Evolutionary conservation across 1,140 invertebrate genomes (phyloP).

Genomic region (Drosophila truncata): DNA sequence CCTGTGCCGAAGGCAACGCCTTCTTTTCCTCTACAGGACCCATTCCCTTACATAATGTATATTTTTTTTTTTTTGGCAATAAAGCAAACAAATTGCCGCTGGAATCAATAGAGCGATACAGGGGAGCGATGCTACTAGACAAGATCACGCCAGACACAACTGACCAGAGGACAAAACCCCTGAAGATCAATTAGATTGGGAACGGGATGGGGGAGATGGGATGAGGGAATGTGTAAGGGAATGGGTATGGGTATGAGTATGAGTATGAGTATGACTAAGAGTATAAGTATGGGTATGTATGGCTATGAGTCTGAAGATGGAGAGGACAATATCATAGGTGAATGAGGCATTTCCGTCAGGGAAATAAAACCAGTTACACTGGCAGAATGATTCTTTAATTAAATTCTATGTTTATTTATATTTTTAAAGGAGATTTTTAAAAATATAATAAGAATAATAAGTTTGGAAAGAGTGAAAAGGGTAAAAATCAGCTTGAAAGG

Average conservation of each 20-base stretch:
- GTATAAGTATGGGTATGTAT: neutral
- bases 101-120: slow-evolving; percentile 45
- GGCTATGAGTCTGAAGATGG: too few species aligned
- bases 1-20: slow-evolving; percentile 22
- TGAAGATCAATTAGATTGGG: slow-evolving; percentile 60
- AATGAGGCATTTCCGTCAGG: slow-evolving; percentile 62
- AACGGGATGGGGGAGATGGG: neutral
- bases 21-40: slow-evolving; percentile 6
- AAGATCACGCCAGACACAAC: slow-evolving; percentile 69
- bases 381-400: neutral
- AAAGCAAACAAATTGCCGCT: slow-evolving; percentile 31
- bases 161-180: slow-evolving; percentile 64
- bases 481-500: neutral
- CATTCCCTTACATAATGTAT: slow-evolving; percentile 34
- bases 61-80: slow-evolving; percentile 18
- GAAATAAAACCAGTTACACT: slow-evolving; percentile 2
- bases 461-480: neutral
- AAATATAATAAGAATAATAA: neutral
- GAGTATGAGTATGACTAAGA: neutral
- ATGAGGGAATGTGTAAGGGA: neutral
- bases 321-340: slow-evolving; percentile 29
- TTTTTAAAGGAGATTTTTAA: neutral
- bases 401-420: neutral
- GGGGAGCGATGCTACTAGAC: slow-evolving; percentile 39
- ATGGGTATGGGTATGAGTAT: neutral